phyloP scores from a whole-genome alignment of 2,113 vertebrate species.

The Meleagris gallopavo region DNA sequence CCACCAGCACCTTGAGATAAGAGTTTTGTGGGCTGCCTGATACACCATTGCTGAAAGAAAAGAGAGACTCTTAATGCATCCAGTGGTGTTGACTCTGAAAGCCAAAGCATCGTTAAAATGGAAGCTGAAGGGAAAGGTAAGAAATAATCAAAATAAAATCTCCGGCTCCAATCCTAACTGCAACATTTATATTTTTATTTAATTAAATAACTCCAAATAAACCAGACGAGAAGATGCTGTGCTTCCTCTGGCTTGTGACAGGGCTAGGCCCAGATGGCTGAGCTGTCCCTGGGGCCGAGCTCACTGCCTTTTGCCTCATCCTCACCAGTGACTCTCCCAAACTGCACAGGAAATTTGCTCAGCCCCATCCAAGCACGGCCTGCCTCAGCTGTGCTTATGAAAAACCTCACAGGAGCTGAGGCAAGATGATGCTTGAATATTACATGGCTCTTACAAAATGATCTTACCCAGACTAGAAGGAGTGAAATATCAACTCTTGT shows the following conservation, averaged over 20 bases:
- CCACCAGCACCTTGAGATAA: neutral
- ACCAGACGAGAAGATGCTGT: neutral
- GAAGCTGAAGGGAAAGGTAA: neutral
- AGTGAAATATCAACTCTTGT: neutral
- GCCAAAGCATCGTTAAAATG: neutral
- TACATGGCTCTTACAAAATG: neutral
- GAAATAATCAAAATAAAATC: neutral
- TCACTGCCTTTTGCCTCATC: neutral
- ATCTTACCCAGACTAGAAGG: neutral
- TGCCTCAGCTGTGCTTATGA: neutral
- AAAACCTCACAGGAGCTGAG: neutral
- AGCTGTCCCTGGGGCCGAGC: neutral
- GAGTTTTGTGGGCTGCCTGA: neutral
- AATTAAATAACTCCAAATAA: neutral
- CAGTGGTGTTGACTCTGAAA: neutral
- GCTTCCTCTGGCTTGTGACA: neutral
- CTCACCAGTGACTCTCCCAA: rapidly evolving
- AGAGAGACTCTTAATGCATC: rapidly evolving
- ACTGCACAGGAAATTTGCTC: neutral
- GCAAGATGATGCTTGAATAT: neutral
- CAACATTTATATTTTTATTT: neutral
- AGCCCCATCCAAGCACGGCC: neutral
- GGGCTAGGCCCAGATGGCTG: neutral
- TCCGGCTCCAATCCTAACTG: neutral
- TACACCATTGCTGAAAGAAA: neutral